These are phyloP conservation scores for Holocentrus rufus DNA, from an alignment of 2,797 vertebrate species.

Conservation along the genomic window DNA sequence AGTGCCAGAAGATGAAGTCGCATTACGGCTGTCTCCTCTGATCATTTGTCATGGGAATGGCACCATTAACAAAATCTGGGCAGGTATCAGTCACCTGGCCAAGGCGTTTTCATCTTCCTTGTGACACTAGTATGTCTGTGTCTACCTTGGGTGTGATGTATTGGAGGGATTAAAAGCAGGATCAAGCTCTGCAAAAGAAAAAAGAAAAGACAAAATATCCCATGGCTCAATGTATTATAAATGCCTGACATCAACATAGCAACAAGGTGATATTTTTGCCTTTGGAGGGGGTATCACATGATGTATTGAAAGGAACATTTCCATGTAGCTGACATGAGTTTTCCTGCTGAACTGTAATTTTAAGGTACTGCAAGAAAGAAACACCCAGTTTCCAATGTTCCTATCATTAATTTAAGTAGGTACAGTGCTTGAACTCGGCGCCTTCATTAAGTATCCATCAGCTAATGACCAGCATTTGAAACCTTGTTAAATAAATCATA, in stretches of 20 bases:
- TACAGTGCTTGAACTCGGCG: conserved; percentile 25
- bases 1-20: conserved; percentile 72
- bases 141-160: conserved; percentile 55
- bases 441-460: conserved; percentile 34
- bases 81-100: conserved; percentile 77
- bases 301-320: conserved; percentile 15
- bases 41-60: conserved; percentile 70
- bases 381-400: conserved; percentile 6
- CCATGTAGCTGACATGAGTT: neutral
- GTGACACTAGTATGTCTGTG: conserved; percentile 56
- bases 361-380: neutral
- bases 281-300: neutral
- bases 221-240: neutral
- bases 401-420: conserved; percentile 53
- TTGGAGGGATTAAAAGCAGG: conserved; percentile 41
- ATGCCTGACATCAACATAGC: neutral
- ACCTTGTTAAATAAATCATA: neutral
- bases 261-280: neutral
- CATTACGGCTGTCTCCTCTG: conserved; percentile 64
- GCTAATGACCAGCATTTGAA: conserved; percentile 48
- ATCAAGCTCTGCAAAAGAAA: neutral
- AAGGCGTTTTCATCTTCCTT: conserved; percentile 59
- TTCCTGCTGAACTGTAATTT: neutral
- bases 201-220: neutral
- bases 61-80: conserved; percentile 76